phyloP scores from a whole-genome alignment of 1,140 invertebrate species.

The Cotesia chilonis region DNA sequence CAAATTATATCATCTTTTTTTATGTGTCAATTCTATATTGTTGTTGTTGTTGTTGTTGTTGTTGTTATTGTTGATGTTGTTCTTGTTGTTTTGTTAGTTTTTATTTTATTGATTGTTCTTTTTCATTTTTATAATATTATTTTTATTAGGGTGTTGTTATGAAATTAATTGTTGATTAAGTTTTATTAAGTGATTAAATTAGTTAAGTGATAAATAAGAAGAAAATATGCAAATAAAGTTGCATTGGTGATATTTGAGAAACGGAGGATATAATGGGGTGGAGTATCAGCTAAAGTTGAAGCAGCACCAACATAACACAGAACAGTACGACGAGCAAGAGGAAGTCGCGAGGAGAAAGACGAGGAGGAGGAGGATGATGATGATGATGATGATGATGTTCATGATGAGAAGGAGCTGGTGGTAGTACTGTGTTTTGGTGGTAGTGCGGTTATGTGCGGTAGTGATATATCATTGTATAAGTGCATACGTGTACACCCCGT shows the following conservation, averaged over 20 bases:
- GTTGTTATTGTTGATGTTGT: background rate
- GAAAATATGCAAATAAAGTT: background rate
- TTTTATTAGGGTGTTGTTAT: too few species aligned
- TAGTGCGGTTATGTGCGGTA: slow-evolving; percentile 49
- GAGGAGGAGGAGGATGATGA: slow-evolving; percentile 1
- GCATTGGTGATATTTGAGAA: background rate
- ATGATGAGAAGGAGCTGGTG: slow-evolving; percentile 24
- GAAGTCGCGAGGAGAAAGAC: background rate
- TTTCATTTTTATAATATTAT: background rate
- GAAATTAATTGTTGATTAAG: background rate
- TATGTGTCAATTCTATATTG: background rate
- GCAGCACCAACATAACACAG: background rate
- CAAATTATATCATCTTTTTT: background rate
- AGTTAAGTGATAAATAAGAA: too few species aligned
- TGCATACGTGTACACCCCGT: slow-evolving; percentile 1
- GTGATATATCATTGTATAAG: slow-evolving; percentile 39
- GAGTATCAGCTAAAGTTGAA: slow-evolving; percentile 12
- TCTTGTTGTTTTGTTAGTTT: background rate
- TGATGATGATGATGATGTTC: background rate
- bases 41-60: background rate
- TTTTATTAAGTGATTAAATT: too few species aligned
- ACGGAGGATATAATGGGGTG: slow-evolving; percentile 30
- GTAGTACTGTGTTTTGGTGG: slow-evolving; percentile 38
- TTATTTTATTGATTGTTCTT: background rate
- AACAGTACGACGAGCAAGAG: background rate